A percentile compares a stretch with the other conserved stretches of the same genome.
phyloP scores from a whole-genome alignment of 2,797 vertebrate species.

The Epinephelus malabaricus region DNA sequence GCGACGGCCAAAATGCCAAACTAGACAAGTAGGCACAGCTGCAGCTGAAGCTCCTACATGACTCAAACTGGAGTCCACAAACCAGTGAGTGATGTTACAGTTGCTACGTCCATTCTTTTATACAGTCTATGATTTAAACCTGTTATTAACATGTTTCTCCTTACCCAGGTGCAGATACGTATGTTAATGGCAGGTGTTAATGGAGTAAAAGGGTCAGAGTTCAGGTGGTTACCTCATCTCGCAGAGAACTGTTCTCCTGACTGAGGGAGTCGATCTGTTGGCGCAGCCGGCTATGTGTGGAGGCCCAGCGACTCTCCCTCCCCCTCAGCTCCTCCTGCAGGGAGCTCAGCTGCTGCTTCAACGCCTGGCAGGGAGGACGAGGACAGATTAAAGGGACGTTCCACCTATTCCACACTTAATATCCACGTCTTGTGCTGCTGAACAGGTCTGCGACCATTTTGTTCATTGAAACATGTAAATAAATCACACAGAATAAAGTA shows the following conservation, averaged over 20 bases:
- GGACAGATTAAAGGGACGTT: not conserved
- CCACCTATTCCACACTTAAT: not conserved
- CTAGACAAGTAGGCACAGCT: no score
- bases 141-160: not conserved
- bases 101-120: no score
- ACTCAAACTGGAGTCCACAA: no score
- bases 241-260: constrained; percentile 90
- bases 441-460: not conserved
- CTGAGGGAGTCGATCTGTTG: constrained; percentile 91
- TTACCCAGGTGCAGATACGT: not conserved
- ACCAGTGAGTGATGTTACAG: no score
- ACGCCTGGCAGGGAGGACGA: constrained; percentile 76
- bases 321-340: constrained; percentile 93
- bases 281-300: constrained; percentile 88
- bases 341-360: constrained; percentile 92
- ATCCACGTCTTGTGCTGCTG: not conserved
- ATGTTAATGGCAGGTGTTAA: not conserved
- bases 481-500: no score
- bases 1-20: no score
- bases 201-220: not conserved
- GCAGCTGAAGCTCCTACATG: no score
- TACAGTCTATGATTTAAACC: not conserved
- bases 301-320: constrained; percentile 93
- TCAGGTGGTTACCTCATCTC: constrained; percentile 84
- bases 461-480: not conserved